These are phyloP conservation scores for Pandion haliaetus DNA, from an alignment of 2,113 vertebrate genomes.

Conservation along the genomic window DNA sequence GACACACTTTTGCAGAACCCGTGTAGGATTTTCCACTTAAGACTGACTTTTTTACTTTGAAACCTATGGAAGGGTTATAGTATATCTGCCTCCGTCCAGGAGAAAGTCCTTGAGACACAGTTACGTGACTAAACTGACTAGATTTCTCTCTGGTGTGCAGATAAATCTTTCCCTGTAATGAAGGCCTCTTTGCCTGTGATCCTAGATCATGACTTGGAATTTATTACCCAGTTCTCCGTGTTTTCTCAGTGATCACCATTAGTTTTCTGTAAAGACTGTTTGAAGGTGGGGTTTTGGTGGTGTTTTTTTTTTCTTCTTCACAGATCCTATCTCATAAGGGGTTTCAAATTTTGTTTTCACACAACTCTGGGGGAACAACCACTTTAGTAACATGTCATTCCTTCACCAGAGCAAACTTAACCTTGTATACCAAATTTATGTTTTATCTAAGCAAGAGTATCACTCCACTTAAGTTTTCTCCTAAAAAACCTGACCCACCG, in stretches of 20 bases:
- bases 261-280: neutral
- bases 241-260: neutral
- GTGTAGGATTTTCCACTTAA: neutral
- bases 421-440: neutral
- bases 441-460: neutral
- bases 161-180: neutral
- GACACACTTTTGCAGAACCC: neutral
- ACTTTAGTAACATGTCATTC: neutral
- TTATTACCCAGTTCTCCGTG: neutral
- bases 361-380: neutral
- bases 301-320: neutral
- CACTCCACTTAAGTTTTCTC: neutral
- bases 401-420: neutral
- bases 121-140: neutral
- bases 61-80: neutral
- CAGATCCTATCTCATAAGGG: neutral
- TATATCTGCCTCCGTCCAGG: neutral
- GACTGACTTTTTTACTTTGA: neutral
- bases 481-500: neutral
- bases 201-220: neutral
- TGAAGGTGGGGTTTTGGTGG: neutral
- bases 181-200: neutral
- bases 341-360: neutral
- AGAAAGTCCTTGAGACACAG: neutral
- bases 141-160: neutral